These are phyloP conservation scores for Pseudomyrmex flavicornis DNA, from an alignment of 1,140 invertebrate genomes.

Conservation along the genomic window DNA sequence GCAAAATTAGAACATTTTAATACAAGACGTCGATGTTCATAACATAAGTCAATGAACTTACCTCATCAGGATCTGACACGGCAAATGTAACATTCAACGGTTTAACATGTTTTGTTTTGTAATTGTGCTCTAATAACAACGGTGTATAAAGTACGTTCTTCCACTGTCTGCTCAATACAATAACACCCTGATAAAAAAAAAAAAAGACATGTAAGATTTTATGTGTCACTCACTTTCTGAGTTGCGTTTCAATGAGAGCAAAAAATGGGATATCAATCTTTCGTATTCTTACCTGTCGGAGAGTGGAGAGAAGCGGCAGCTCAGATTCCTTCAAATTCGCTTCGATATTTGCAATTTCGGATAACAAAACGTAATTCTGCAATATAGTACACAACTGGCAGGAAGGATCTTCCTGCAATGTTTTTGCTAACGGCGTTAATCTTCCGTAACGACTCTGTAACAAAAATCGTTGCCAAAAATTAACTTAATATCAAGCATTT, in stretches of 20 bases:
- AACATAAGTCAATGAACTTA: conserved; percentile 61
- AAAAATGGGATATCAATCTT: conserved; percentile 8
- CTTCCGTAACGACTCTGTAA: conserved; percentile 95
- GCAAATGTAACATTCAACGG: conserved; percentile 95
- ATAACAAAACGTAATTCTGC: conserved; percentile 93
- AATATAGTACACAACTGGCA: conserved; percentile 96
- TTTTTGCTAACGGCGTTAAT: conserved; percentile 94
- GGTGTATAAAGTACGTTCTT: conserved; percentile 98
- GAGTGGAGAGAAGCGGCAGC: conserved; percentile 93
- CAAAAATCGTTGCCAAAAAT: conserved; percentile 28
- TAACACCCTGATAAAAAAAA: conserved; percentile 89
- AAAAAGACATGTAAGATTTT: conserved; percentile 43
- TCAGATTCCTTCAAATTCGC: conserved; percentile 93
- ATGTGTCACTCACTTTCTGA: conserved; percentile 6
- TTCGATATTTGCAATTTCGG: conserved; percentile 91
- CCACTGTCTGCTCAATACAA: conserved; percentile 97
- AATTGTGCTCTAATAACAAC: conserved; percentile 94
- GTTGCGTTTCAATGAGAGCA: conserved; percentile 7
- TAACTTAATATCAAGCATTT: conserved; percentile 1
- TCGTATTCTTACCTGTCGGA: conserved; percentile 89
- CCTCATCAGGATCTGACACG: conserved; percentile 92
- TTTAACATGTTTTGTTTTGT: conserved; percentile 92
- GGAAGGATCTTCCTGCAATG: conserved; percentile 97
- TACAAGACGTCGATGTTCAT: too few species aligned
- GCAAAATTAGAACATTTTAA: neutral